phyloP scores from a whole-genome alignment of 2,888 invertebrate species.

The Tachystola acroxantha region DNA sequence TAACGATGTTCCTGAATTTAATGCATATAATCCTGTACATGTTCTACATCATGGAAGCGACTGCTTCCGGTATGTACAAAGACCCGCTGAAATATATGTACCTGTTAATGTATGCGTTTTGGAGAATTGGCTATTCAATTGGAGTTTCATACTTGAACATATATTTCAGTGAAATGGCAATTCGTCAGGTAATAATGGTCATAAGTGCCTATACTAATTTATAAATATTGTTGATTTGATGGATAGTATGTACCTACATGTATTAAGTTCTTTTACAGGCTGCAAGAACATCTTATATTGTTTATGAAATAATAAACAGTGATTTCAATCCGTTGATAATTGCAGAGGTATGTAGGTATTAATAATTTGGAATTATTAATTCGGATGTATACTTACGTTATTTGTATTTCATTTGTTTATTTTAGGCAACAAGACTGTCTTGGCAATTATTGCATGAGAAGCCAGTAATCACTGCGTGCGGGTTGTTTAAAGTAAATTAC shows the following conservation, averaged over 20 bases:
- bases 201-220: no score
- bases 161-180: conserved; percentile 35
- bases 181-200: conserved; percentile 32
- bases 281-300: conserved; percentile 30
- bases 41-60: conserved; percentile 63
- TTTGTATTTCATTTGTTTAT: no score
- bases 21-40: conserved; percentile 41
- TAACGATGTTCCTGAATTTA: conserved; percentile 33
- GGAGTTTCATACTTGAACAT: conserved; percentile 36
- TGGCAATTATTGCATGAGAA: conserved; percentile 12
- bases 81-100: conserved; percentile 37
- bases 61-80: conserved; percentile 46
- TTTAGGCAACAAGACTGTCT: conserved; percentile 8
- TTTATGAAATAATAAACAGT: conserved; percentile 52
- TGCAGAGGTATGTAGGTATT: conserved; percentile 39
- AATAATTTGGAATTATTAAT: no score
- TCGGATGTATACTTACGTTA: no score
- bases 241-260: no score
- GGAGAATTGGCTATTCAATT: conserved; percentile 42
- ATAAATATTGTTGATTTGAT: no score
- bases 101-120: conserved; percentile 43
- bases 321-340: conserved; percentile 35
- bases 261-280: conserved; percentile 36
- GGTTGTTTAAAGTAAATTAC: conserved; percentile 13
- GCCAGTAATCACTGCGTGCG: conserved; percentile 11